Percentiles rank a stretch among this genome's conserved stretches.
phyloP scores from a whole-genome alignment of 2,113 vertebrate species.

The Gymnarchus niloticus region DNA sequence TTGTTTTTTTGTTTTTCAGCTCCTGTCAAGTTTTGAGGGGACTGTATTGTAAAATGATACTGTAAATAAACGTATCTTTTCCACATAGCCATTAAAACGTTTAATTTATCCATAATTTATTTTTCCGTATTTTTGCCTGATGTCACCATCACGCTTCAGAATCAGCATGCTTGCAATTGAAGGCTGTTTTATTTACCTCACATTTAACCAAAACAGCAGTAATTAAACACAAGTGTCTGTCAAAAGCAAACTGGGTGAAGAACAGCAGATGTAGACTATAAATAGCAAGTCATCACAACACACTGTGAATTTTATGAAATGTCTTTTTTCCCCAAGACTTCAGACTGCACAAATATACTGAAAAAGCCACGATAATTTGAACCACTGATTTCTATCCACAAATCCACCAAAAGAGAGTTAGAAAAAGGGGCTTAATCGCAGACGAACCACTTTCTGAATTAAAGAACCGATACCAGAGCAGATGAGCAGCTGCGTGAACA shows the following conservation, averaged over 20 bases:
- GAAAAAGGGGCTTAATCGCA: neutral
- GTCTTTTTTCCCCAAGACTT: slow-evolving; percentile 36
- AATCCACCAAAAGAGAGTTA: slow-evolving; percentile 21
- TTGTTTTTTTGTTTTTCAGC: neutral
- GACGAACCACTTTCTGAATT: slow-evolving; percentile 1
- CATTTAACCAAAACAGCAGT: slow-evolving; percentile 18
- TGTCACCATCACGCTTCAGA: neutral
- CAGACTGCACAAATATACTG: slow-evolving; percentile 28
- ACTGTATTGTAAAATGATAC: neutral
- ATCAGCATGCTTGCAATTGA: slow-evolving; percentile 20
- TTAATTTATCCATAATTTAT: neutral
- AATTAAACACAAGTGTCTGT: slow-evolving; percentile 7
- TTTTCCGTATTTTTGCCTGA: slow-evolving; percentile 3
- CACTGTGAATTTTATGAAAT: slow-evolving; percentile 29
- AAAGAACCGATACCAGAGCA: neutral
- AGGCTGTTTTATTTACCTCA: slow-evolving; percentile 23
- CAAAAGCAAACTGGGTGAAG: neutral
- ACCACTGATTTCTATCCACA: slow-evolving; percentile 32
- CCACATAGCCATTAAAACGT: slow-evolving; percentile 14
- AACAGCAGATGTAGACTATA: slow-evolving; percentile 22
- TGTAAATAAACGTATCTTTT: neutral
- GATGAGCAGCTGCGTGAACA: neutral
- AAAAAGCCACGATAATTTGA: slow-evolving; percentile 26
- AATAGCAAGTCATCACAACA: slow-evolving; percentile 35
- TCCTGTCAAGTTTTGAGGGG: neutral